Conservation (phyloP, 2,888 invertebrate species). For the Chouioia cunea region DNA sequence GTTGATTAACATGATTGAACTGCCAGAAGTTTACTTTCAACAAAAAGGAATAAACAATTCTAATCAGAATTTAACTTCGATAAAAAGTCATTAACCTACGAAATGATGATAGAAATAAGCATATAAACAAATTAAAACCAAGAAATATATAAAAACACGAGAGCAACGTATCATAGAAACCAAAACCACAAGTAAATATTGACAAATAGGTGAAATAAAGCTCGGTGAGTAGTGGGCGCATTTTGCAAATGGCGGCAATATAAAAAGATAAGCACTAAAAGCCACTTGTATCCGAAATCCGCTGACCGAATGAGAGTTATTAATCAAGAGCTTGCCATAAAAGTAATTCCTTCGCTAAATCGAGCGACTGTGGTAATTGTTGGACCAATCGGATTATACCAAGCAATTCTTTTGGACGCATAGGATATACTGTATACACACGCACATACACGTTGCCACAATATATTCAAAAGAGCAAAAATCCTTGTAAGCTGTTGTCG, state of each 20-base stretch:
- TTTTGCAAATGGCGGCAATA: not conserved
- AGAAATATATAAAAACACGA: too few relatives aligned
- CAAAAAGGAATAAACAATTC: too few relatives aligned
- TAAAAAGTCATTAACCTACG: too few relatives aligned
- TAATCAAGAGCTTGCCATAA: constrained; percentile 19
- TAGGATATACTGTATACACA: constrained; percentile 17
- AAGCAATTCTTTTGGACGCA: constrained; percentile 25
- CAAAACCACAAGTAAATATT: constrained; percentile 6
- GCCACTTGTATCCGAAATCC: constrained; percentile 1
- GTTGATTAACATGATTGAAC: too few relatives aligned
- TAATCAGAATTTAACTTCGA: too few relatives aligned
- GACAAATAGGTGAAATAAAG: not conserved
- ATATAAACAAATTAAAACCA: too few relatives aligned
- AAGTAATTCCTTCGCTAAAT: constrained; percentile 30
- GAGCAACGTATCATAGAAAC: too few relatives aligned
- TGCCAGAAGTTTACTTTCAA: too few relatives aligned
- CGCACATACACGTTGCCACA: constrained; percentile 19
- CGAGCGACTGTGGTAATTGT: constrained; percentile 27
- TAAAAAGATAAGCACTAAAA: constrained; percentile 3
- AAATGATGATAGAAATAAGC: too few relatives aligned
- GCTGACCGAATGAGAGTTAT: not conserved
- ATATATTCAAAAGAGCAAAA: constrained; percentile 29
- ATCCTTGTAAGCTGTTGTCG: constrained; percentile 48
- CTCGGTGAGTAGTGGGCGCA: too few relatives aligned
- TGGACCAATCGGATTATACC: constrained; percentile 28